These are phyloP conservation scores for Cyanocitta stelleri DNA, from an alignment of 2,113 vertebrate species.

Conservation along the genomic window DNA sequence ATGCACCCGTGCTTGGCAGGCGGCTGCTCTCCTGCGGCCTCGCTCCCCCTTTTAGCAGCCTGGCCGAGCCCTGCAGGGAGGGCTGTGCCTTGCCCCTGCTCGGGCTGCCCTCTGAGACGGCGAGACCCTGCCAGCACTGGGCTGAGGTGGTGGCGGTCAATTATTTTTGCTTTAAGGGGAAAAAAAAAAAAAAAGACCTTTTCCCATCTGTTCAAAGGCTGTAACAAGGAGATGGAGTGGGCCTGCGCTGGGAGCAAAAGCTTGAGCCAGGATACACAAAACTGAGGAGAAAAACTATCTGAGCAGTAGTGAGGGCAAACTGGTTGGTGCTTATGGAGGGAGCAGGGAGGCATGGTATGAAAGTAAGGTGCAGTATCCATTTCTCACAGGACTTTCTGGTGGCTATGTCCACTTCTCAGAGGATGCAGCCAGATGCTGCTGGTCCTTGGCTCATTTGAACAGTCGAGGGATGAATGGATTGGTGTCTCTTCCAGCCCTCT, in stretches of 20 bases:
- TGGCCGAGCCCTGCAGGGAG: not conserved
- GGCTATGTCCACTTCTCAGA: not conserved
- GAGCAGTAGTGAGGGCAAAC: not conserved
- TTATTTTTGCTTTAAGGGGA: not conserved
- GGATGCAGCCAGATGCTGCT: not conserved
- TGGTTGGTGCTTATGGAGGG: not conserved
- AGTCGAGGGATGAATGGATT: not conserved
- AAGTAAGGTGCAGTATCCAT: not conserved
- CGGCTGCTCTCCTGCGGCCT: not conserved
- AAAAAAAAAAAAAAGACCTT: not conserved
- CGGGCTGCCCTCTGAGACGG: not conserved
- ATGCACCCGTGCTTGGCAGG: not conserved
- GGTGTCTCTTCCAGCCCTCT: not conserved
- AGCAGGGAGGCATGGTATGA: not conserved
- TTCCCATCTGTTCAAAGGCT: not conserved
- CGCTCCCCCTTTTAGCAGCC: not conserved
- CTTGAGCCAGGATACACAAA: not conserved
- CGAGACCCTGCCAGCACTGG: rapidly evolving
- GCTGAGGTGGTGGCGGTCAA: not conserved
- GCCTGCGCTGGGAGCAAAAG: not conserved
- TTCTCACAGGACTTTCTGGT: not conserved
- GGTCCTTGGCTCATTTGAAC: not conserved
- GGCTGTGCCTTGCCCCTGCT: not conserved
- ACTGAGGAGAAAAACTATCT: not conserved
- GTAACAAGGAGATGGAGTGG: not conserved